A percentile compares a stretch with the other conserved stretches of the same genome.
Evolutionary conservation across 2,888 invertebrate species (phyloP).

Genomic region (Nephrotoma appendiculata): DNA sequence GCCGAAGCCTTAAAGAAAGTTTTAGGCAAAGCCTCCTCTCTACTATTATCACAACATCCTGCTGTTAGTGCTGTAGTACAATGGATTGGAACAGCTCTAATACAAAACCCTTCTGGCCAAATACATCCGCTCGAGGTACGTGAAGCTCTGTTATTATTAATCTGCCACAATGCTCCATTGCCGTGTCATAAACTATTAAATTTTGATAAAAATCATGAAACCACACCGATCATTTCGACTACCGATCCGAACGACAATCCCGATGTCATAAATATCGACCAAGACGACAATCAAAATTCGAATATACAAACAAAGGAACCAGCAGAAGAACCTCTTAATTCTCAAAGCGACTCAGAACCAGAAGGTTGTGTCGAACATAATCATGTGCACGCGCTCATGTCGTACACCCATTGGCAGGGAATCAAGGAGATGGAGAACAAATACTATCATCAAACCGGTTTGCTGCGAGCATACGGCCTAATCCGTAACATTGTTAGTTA

Average conservation of each 20-base stretch:
- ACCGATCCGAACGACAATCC: slow-evolving; percentile 22
- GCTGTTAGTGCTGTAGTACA: slow-evolving; percentile 56
- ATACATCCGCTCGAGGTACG: slow-evolving; percentile 48
- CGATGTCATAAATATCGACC: slow-evolving; percentile 33
- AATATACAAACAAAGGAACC: background rate
- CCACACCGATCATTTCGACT: slow-evolving; percentile 14
- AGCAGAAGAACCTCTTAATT: slow-evolving; percentile 24
- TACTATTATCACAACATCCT: slow-evolving; percentile 56
- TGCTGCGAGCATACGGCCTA: slow-evolving; percentile 68
- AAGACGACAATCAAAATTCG: slow-evolving; percentile 22
- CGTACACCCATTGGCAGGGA: slow-evolving; percentile 70
- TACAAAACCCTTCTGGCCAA: slow-evolving; percentile 47
- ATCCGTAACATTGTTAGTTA: slow-evolving; percentile 68
- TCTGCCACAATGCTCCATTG: slow-evolving; percentile 68
- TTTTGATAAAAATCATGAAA: slow-evolving; percentile 5
- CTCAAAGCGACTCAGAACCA: slow-evolving; percentile 13
- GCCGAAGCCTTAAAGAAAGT: slow-evolving; percentile 37
- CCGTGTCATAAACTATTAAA: slow-evolving; percentile 43
- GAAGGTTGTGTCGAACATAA: slow-evolving; percentile 48
- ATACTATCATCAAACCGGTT: slow-evolving; percentile 47
- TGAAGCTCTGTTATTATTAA: slow-evolving; percentile 70
- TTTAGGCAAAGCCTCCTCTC: slow-evolving; percentile 38
- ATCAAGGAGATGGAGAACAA: slow-evolving; percentile 41
- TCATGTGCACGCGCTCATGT: slow-evolving; percentile 63
- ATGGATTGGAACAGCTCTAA: slow-evolving; percentile 43